Evolutionary conservation across 2,113 vertebrate genomes (phyloP).

Genomic region (Paratilapia polleni): DNA sequence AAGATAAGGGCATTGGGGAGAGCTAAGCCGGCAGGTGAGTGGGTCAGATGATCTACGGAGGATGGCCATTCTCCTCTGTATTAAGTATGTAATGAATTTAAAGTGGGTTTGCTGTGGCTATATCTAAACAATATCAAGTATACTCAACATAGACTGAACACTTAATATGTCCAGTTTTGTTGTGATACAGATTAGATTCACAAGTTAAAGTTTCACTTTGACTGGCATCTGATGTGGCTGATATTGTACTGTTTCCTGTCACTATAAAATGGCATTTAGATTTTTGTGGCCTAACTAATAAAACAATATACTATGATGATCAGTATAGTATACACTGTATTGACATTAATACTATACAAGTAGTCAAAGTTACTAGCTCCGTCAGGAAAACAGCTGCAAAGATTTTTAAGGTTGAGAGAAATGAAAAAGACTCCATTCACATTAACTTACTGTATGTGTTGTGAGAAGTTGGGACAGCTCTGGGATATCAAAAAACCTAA

Average conservation of each 20-base stretch:
- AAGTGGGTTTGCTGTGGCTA: background rate
- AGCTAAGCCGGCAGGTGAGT: conserved; percentile 4
- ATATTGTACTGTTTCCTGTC: background rate
- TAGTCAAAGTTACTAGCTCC: background rate
- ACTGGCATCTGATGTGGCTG: background rate
- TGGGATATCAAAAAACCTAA: background rate
- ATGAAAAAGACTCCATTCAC: background rate
- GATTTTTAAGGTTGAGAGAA: background rate
- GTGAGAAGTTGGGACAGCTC: background rate
- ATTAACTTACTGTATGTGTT: accelerated
- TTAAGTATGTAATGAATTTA: background rate
- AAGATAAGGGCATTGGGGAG: background rate
- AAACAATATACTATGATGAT: too few species aligned
- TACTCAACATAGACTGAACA: too few species aligned
- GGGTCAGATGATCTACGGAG: background rate
- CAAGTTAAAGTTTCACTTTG: background rate
- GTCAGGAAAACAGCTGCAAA: background rate
- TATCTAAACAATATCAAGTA: background rate
- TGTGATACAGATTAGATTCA: too few species aligned
- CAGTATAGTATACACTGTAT: too few species aligned
- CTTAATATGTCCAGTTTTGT: too few species aligned
- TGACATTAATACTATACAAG: too few species aligned
- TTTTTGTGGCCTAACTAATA: background rate
- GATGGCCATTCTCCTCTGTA: background rate
- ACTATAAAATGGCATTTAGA: background rate